Conservation (phyloP, 2,888 invertebrate genomes). For the Trissolcus brochymenae region DNA sequence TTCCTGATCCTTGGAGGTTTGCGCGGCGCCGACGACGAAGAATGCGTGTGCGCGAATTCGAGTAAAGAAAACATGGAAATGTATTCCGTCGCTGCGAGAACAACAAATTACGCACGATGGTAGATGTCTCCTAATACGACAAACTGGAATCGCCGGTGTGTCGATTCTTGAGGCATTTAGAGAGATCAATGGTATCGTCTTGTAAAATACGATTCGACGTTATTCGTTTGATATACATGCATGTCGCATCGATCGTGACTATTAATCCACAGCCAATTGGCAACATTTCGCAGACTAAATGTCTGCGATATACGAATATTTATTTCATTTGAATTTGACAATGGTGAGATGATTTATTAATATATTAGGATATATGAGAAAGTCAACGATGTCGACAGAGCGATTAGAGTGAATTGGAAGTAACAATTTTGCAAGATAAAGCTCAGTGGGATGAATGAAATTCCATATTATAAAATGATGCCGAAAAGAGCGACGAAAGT, state of each 20-base stretch:
- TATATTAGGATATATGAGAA: too few relatives aligned
- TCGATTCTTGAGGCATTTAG: slow-evolving; percentile 57
- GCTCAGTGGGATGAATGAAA: slow-evolving; percentile 41
- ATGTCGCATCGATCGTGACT: not conserved
- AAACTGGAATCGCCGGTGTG: slow-evolving; percentile 68
- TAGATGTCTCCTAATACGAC: slow-evolving; percentile 75
- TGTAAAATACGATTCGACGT: slow-evolving; percentile 50
- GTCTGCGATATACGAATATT: too few relatives aligned
- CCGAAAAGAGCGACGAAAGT: slow-evolving; percentile 43
- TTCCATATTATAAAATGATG: slow-evolving; percentile 51
- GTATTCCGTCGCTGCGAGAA: slow-evolving; percentile 74
- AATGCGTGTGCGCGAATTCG: slow-evolving; percentile 56
- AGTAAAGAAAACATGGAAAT: slow-evolving; percentile 71
- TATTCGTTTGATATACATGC: slow-evolving; percentile 46
- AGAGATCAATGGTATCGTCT: slow-evolving; percentile 58
- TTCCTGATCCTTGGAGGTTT: slow-evolving; percentile 20
- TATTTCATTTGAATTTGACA: too few relatives aligned
- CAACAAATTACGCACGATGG: slow-evolving; percentile 74
- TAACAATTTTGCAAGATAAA: slow-evolving; percentile 24
- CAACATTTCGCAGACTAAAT: not conserved
- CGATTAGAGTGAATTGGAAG: not conserved
- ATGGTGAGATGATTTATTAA: not conserved
- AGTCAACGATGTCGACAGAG: too few relatives aligned
- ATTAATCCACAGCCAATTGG: not conserved
- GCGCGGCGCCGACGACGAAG: slow-evolving; percentile 33